Base-by-base conservation (phyloP, 2,888 invertebrate genomes). In the Capitulum mitella region DNA sequence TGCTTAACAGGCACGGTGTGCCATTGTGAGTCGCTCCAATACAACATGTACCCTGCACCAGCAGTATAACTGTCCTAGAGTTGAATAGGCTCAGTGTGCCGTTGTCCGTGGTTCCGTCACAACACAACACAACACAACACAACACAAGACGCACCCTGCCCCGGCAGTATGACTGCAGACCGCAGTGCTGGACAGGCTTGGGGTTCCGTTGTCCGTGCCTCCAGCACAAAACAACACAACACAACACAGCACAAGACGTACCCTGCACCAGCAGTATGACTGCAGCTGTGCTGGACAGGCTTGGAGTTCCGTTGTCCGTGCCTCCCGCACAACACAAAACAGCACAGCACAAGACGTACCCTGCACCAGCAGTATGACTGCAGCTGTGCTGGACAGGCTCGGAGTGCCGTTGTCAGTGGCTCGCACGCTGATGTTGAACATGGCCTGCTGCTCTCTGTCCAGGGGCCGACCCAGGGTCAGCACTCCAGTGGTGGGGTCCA, bases 321-420 rank as follows among this genome's bases (percentile, higher is more conserved):
- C n/a, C n/a, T n/a, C n/a, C n/a, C n/a, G n/a, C n/a, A n/a, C n/a
- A n/a, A n/a, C n/a, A n/a, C n/a, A n/a, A n/a, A n/a, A n/a, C n/a
- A 43, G 5, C 43, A 43, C 43, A 43, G 43, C 43, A 43, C 43
- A 43, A 43, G 43, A 19, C 79, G 76, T 51, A 82, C 82, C 82
- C 85, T 94, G 91, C 32, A 96, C 93, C 84, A 93, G 91, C 75
- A 96, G 91, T 51, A 91, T 89, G 81, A 95, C 87, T 80, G 89
- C 88, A 43, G 92, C 90, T 3, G 89, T 87, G 82, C 91, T 90
- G 79, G 90, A 90, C 81, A 91, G 87, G 83, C 90, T 89, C 0
- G 95, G 95, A 0, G 87, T 88, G 34, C 97, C 97, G 82, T 90
- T 91, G 87, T 98, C 98, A 40, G 89, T 87, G 0, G 97, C 97